Evolutionary conservation across 2,797 vertebrate genomes (phyloP).

Genomic region (Hyperoplus lanceolatus): DNA sequence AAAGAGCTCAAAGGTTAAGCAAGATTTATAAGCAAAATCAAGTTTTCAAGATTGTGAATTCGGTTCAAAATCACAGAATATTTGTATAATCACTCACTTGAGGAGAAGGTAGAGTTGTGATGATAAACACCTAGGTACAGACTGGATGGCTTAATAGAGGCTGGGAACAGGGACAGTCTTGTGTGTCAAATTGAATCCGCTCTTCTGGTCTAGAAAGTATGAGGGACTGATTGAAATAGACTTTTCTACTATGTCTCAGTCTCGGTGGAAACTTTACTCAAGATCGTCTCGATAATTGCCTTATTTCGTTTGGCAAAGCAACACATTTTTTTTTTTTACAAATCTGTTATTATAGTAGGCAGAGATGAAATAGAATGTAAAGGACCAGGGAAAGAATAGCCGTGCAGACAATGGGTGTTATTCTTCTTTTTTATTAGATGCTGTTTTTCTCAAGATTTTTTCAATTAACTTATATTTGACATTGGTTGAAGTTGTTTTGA

Average conservation of each 20-base stretch:
- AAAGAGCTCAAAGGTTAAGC: neutral
- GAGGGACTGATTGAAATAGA: neutral
- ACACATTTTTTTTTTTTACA: neutral
- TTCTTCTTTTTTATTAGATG: neutral
- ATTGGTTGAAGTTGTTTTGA: too few relatives aligned
- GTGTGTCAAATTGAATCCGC: neutral
- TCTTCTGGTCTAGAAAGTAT: neutral
- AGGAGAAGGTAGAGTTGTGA: neutral
- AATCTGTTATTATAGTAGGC: neutral
- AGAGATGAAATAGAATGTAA: neutral
- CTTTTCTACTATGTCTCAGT: conserved; percentile 1
- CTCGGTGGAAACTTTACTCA: neutral
- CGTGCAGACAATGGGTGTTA: neutral
- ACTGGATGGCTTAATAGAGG: neutral
- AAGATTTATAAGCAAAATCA: neutral
- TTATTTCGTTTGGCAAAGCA: neutral
- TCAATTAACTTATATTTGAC: too few relatives aligned
- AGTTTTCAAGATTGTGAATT: neutral
- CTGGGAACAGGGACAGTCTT: neutral
- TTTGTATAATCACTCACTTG: neutral
- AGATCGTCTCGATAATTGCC: neutral
- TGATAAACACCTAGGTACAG: neutral
- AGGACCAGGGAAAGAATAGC: neutral
- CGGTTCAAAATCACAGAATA: neutral
- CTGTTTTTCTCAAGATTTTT: neutral